Base-by-base conservation (phyloP, 1,140 invertebrate genomes). In the Drosophila chauvacae region DNA sequence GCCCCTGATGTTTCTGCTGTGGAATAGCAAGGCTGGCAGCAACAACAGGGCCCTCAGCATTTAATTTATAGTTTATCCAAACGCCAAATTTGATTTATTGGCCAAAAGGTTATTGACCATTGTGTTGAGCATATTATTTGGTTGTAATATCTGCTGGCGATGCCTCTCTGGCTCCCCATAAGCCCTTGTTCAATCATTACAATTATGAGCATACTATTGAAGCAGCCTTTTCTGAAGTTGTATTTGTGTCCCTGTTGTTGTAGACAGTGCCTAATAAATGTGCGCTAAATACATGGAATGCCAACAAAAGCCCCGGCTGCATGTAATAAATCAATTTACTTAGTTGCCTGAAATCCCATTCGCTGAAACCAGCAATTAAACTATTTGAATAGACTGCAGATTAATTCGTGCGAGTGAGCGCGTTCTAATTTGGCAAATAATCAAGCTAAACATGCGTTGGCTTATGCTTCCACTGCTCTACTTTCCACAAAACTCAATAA, bases 51-150 rank as follows among this genome's bases (percentile, higher is more conserved):
- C 63, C 53, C 70, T 30, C 80, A 63, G 77, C 79, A 78, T 88
- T 90, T 88, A 84, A 88, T 88, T 88, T 84, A 88, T 88, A 88
- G 84, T 88, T 84, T 70, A 77, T 65, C 61, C 51, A 48, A 80
- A 81, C 69, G 77, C 58, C 74, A 78, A 81, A 65, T 84, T 84
- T 88, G 85, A 88, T 88, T 88, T 88, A 88, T 88, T 84, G 85
- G 78, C 70, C 78, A 79, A 72, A 59, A 90, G 85, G 85, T 81
- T 88, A 84, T 90, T 88, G 84, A 81, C 77, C 80, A 88, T 83
- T 88, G 78, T 83, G 45, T 61, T 70, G 28, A 44, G 64, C 78
- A 71, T 81, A 81, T 72, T 71, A 77, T 69, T 83, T 50, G 44
- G 35, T 28, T 64, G 42, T 85, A 79, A 75, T 79, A 63, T 72